Base-by-base conservation (phyloP, 2,888 invertebrate genomes). In the Piscicola geometra region DNA sequence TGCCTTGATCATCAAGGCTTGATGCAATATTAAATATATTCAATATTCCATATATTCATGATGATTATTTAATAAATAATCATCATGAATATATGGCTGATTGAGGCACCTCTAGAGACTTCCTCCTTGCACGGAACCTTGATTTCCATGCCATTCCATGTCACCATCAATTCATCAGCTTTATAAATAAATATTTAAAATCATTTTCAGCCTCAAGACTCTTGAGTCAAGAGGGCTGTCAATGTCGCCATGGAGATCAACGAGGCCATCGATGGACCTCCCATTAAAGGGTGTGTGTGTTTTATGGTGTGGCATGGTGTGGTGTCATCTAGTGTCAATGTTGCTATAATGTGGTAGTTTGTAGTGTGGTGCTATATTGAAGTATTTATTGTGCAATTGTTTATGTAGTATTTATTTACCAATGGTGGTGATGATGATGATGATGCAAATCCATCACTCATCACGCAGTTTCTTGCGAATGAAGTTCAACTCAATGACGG, bases 191-290 rank as follows among this genome's bases (percentile, higher is more conserved):
- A n/a, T n/a, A n/a, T n/a, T n/a, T n/a, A n/a, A n/a, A n/a, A n/a
- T n/a, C n/a, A n/a, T n/a, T 25, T 12, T 15, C 67, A 32, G 2
- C 15, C 18, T 30, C 3, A 28, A 5, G 9, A 60, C n/a, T n/a
- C 70, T 15, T 60, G 67, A 32, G 52, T 77, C 33, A 75, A 71
- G 35, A 47, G 36, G 30, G 77, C 77, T 0, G 52, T 71, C 67
- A 75, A 77, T 36, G 66, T 77, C n/a, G 71, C 71, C n/a, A 71
- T 75, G 64, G 77, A 77, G 28, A 28, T 77, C 25, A 75, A 75
- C 50, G 77, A 77, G 71, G 70, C 66, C 3, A 36, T 67, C 3
- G 71, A 60, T 21, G 77, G 77, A 28, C 28, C 41, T 33, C 77
- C 77, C 12, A 60, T 69, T 21, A 77, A 77, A 67, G 77, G 77